Percentiles rank a stretch among this genome's conserved stretches.
Evolutionary conservation across 2,113 vertebrate genomes (phyloP).

Genomic region (Menura novaehollandiae): DNA sequence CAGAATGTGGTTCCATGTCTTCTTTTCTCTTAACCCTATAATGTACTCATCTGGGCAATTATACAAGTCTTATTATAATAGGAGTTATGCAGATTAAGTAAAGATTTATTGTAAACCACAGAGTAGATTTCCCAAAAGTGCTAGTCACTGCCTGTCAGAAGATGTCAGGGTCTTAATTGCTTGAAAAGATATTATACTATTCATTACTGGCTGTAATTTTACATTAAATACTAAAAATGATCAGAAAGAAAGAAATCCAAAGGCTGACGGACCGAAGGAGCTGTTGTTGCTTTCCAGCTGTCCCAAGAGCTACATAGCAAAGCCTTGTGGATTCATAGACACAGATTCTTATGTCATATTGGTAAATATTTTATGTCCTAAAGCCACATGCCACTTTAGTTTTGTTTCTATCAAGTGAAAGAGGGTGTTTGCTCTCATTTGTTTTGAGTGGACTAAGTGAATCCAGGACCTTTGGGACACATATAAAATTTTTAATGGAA

Average conservation of each 20-base stretch:
- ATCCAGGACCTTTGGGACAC: not conserved
- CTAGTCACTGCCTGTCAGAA: not conserved
- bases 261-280: conserved; percentile 39
- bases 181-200: conserved; percentile 48
- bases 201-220: conserved; percentile 56
- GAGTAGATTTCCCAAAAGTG: not conserved
- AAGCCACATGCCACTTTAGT: conserved; percentile 20
- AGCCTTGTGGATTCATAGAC: conserved; percentile 17
- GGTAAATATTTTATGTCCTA: conserved; percentile 68
- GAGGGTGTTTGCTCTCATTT: not conserved
- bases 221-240: conserved; percentile 38
- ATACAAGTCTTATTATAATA: not conserved
- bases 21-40: not conserved
- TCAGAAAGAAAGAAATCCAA: conserved; percentile 8
- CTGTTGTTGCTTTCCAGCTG: conserved; percentile 17
- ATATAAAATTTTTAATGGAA: conserved; percentile 14
- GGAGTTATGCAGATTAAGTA: not conserved
- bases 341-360: not conserved
- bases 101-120: not conserved
- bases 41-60: not conserved
- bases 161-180: conserved; percentile 47
- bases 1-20: not conserved
- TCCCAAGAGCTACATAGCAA: conserved; percentile 47
- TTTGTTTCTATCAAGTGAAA: conserved; percentile 43
- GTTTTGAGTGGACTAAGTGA: conserved; percentile 32